Base-by-base conservation (phyloP, 1,140 invertebrate species). In the Chlorops oryzae region DNA sequence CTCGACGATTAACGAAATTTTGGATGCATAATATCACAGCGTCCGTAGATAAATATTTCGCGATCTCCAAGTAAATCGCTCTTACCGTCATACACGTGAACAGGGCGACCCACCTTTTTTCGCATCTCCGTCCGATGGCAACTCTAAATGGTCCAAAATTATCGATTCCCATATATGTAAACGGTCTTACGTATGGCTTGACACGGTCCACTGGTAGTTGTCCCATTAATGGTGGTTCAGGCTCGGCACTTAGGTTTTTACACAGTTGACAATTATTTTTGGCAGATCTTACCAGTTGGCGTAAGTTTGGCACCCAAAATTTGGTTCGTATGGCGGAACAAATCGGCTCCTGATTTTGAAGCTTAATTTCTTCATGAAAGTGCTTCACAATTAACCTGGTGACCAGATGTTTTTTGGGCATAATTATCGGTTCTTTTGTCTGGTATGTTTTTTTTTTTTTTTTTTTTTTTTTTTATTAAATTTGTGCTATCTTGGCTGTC, bases 1-100 rank as follows among this genome's bases (percentile, higher is more conserved):
- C 47, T 21, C 47, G 38, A 12, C 47, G 15, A 28, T 50, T 42
- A 20, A 50, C 22, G 5, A 50, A 52, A 20, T 49, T 56, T 25
- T 50, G 17, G 13, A 56, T 44, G 18, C 50, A 56, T 10, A 55
- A 21, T 12, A 55, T 44, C 13, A 25, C 43, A 17, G 50, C 42
- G 39, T 52, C 54, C 3, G 46, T 15, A 5, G 50, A 55, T 0
- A 56, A 27, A 44, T 52, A 40, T 22, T 13, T 15, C 7, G 43
- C 52, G 25, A 52, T 13, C 23, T 55, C 50, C 10, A 55, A 24
- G 17, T 55, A 50, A 10, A 48, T 40, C 9, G 54, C 54, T 3
- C 54, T 5, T 18, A 45, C 37, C 3, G 54, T 56, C 20, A 52
- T 12, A 15, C 48, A 54, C 3, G 45, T 47, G 28, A 47, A 47